Conservation (phyloP, 2,797 vertebrate genomes). For the Tenualosa ilisha region DNA sequence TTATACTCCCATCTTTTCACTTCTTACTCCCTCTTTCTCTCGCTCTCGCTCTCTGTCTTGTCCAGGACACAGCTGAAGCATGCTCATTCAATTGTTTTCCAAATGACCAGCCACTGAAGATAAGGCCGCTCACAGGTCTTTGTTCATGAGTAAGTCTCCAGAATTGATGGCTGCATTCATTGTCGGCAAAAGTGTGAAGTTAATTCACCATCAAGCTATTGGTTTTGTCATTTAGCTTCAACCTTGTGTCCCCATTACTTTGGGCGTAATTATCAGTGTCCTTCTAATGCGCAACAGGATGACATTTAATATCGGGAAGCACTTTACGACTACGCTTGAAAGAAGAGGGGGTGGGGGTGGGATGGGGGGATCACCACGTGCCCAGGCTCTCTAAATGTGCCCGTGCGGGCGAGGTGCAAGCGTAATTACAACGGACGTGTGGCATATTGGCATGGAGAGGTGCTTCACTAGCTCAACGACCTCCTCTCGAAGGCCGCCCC, state of each 20-base stretch:
- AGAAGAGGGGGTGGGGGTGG: background rate
- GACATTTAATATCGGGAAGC: conserved; percentile 47
- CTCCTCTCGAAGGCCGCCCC: conserved; percentile 40
- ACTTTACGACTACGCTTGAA: conserved; percentile 40
- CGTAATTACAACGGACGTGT: background rate
- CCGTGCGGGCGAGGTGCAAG: background rate
- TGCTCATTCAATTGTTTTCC: conserved; percentile 4
- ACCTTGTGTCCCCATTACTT: conserved; percentile 27
- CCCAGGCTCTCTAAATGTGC: background rate
- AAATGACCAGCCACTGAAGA: background rate
- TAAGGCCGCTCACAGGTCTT: background rate
- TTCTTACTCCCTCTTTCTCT: background rate
- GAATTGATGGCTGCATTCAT: background rate
- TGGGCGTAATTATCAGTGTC: conserved; percentile 44
- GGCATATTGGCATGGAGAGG: conserved; percentile 1
- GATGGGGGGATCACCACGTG: background rate
- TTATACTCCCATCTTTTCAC: background rate
- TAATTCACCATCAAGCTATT: conserved; percentile 43
- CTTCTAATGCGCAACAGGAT: conserved; percentile 41
- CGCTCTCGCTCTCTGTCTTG: background rate
- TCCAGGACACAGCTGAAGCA: background rate
- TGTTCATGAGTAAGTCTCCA: background rate
- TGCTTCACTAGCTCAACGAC: conserved; percentile 34
- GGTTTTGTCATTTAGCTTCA: conserved; percentile 41
- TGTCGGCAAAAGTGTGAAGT: background rate